A percentile compares a stretch with the other conserved stretches of the same genome.
phyloP scores from a whole-genome alignment of 2,113 vertebrate species.

The Isichthys henryi region DNA sequence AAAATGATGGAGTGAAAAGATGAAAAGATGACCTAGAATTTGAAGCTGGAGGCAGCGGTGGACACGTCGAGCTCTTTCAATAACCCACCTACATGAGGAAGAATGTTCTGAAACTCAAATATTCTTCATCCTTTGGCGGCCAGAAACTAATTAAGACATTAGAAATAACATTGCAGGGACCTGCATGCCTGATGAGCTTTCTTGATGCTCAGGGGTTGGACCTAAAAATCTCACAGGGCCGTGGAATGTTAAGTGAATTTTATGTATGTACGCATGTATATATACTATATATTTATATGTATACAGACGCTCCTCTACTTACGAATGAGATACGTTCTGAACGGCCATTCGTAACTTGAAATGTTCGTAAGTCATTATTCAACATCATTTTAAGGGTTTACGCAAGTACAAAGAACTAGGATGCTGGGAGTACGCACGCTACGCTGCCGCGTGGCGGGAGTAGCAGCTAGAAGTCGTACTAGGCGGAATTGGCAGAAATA shows the following conservation, averaged over 20 bases:
- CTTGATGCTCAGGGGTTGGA: neutral
- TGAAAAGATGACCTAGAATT: constrained; percentile 15
- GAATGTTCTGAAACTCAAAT: neutral
- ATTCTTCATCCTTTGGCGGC: neutral
- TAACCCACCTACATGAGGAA: neutral
- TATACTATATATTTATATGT: neutral
- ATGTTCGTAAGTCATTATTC: no score
- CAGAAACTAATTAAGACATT: constrained; percentile 23
- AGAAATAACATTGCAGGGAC: constrained; percentile 16
- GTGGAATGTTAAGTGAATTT: constrained; percentile 21
- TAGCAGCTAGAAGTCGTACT: no score
- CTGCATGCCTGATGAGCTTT: neutral
- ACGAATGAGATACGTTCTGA: no score
- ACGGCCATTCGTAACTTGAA: no score
- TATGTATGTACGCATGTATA: neutral
- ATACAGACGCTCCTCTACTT: no score
- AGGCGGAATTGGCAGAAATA: no score
- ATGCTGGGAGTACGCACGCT: no score
- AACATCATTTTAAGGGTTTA: no score
- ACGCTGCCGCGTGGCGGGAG: no score
- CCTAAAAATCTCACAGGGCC: neutral
- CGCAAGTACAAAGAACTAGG: no score
- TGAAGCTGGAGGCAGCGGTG: neutral
- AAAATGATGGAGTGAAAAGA: neutral
- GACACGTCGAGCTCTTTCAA: neutral